phyloP scores from a whole-genome alignment of 2,797 vertebrate genomes.

The Harpagifer antarcticus region DNA sequence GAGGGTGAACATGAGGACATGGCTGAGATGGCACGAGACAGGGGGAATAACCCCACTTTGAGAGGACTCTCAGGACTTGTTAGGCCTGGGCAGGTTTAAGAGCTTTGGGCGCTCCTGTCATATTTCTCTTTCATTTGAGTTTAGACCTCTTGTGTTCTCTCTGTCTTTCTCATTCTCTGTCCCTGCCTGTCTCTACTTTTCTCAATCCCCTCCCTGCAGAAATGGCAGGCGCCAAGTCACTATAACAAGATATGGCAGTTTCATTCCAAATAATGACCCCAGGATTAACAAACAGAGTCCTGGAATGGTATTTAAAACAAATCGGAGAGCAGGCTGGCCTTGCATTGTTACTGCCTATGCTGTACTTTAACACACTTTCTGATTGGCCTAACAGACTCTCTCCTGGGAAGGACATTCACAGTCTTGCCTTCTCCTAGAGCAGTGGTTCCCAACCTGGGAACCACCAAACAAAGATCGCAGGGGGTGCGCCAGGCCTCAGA shows the following conservation, averaged over 20 bases:
- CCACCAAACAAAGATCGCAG: too few relatives aligned
- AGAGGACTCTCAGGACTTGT: constrained; percentile 77
- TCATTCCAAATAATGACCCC: constrained; percentile 77
- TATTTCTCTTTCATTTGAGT: constrained; percentile 73
- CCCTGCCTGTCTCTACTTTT: constrained; percentile 47
- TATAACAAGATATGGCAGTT: constrained; percentile 79
- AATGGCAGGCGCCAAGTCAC: constrained; percentile 71
- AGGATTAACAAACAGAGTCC: constrained; percentile 74
- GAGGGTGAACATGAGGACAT: constrained; percentile 72
- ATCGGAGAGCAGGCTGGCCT: constrained; percentile 43
- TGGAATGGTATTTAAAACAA: constrained; percentile 74
- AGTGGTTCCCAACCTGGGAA: too few relatives aligned
- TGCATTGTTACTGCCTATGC: constrained; percentile 57
- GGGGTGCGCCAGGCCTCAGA: too few relatives aligned
- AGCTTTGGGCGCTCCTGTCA: constrained; percentile 68
- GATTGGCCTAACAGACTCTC: constrained; percentile 68
- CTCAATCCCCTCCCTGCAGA: constrained; percentile 54
- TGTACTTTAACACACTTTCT: constrained; percentile 48
- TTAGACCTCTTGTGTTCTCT: constrained; percentile 60
- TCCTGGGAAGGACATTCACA: constrained; percentile 51
- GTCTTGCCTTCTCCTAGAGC: constrained; percentile 29
- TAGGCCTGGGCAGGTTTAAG: constrained; percentile 73
- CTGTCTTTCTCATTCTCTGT: constrained; percentile 69
- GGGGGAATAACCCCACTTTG: constrained; percentile 73
- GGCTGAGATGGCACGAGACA: constrained; percentile 74